These are phyloP conservation scores for Autographa gamma DNA, from an alignment of 2,888 invertebrate species.

Conservation along the genomic window DNA sequence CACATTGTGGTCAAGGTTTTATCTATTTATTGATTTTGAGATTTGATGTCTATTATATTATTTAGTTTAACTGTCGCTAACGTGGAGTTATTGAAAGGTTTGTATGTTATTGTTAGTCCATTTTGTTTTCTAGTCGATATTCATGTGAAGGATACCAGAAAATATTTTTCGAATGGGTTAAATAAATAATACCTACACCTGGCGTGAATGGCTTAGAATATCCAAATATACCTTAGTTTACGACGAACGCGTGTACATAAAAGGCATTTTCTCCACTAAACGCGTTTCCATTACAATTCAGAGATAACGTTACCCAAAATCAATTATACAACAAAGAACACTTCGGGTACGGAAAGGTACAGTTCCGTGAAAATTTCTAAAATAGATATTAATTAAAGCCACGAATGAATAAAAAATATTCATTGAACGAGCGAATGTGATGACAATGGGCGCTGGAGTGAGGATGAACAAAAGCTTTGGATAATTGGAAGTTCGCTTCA, in stretches of 20 bases:
- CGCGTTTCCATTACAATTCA: constrained; percentile 44
- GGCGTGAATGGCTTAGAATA: constrained; percentile 12
- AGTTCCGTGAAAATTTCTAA: constrained; percentile 54
- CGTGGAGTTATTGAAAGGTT: background rate
- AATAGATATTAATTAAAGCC: constrained; percentile 63
- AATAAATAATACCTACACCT: background rate
- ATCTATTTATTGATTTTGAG: background rate
- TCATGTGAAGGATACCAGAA: too few relatives aligned
- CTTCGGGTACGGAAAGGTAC: constrained; percentile 55
- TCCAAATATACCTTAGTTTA: constrained; percentile 14
- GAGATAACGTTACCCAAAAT: constrained; percentile 53
- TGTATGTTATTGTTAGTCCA: too few relatives aligned
- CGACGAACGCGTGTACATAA: constrained; percentile 28
- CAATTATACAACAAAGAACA: constrained; percentile 61
- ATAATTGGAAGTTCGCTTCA: constrained; percentile 65
- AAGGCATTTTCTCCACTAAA: constrained; percentile 40
- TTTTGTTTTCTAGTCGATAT: too few relatives aligned
- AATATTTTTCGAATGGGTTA: background rate
- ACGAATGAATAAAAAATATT: constrained; percentile 64
- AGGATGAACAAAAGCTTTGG: constrained; percentile 61
- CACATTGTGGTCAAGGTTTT: background rate
- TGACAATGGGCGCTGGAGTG: constrained; percentile 56
- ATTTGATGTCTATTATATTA: background rate
- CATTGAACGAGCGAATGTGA: constrained; percentile 58
- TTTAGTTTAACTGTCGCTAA: background rate